Percentiles rank a stretch among this genome's conserved stretches.
phyloP scores from a whole-genome alignment of 2,113 vertebrate genomes.

The Centrocercus urophasianus region DNA sequence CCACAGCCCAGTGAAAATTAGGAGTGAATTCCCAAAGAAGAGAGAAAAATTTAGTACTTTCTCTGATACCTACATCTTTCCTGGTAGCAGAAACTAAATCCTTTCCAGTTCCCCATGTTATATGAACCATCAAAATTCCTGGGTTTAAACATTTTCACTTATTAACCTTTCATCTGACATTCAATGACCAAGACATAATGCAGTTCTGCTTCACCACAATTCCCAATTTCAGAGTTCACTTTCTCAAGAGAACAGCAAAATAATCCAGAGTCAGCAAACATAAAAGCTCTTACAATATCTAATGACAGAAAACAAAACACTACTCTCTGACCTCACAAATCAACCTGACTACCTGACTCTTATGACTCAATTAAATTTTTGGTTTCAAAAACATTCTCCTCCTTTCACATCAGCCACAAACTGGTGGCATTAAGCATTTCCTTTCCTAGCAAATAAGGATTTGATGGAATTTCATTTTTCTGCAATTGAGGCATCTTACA shows the following conservation, averaged over 20 bases:
- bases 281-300: background rate
- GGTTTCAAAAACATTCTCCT: conserved; percentile 28
- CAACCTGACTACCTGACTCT: background rate
- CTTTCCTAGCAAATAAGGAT: conserved; percentile 11
- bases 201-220: background rate
- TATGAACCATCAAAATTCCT: background rate
- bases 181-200: background rate
- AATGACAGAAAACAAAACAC: background rate
- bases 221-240: background rate
- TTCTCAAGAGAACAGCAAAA: background rate
- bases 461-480: background rate
- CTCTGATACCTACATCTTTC: background rate
- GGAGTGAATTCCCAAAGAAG: background rate
- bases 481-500: background rate
- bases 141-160: background rate
- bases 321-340: background rate
- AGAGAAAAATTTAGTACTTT: background rate
- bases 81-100: background rate
- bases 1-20: background rate
- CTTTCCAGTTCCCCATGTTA: background rate
- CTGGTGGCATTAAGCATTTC: background rate
- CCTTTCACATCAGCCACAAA: background rate
- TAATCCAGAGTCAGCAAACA: background rate
- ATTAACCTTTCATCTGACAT: rapidly evolving
- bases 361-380: background rate